Conservation (phyloP, 2,888 invertebrate genomes). For the Cephus sareptanus region DNA sequence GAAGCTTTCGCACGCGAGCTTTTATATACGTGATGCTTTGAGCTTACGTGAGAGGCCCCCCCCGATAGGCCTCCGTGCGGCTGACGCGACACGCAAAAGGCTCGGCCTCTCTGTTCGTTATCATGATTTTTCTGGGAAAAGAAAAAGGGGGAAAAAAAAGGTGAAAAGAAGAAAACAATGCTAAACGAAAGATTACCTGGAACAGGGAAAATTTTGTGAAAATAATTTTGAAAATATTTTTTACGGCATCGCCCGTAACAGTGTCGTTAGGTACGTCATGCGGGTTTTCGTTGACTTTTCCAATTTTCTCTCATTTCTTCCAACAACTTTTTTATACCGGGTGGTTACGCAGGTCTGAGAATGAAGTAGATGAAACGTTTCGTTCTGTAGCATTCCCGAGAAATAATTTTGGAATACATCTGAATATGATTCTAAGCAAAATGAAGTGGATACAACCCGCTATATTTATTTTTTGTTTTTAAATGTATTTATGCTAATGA, state of each 20-base stretch:
- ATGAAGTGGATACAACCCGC: neutral
- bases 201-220: neutral
- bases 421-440: slow-evolving; percentile 42
- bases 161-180: neutral
- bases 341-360: too few species aligned
- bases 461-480: slow-evolving; percentile 28
- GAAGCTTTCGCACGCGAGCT: slow-evolving; percentile 48
- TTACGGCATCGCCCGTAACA: neutral
- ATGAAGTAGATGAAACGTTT: neutral
- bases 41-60: slow-evolving; percentile 30
- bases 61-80: neutral
- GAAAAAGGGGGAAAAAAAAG: neutral
- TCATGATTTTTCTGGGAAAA: neutral
- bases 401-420: slow-evolving; percentile 46
- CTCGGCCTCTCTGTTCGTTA: neutral
- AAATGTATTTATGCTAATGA: slow-evolving; percentile 43
- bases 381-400: neutral
- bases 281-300: neutral
- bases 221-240: neutral
- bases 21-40: slow-evolving; percentile 1
- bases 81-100: neutral
- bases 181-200: neutral
- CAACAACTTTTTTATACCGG: neutral
- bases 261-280: too few species aligned
- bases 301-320: neutral